A percentile compares a stretch with the other conserved stretches of the same genome.
These are phyloP conservation scores for Ectemnius cavifrons DNA, from an alignment of 2,888 invertebrate genomes.

Conservation along the genomic window DNA sequence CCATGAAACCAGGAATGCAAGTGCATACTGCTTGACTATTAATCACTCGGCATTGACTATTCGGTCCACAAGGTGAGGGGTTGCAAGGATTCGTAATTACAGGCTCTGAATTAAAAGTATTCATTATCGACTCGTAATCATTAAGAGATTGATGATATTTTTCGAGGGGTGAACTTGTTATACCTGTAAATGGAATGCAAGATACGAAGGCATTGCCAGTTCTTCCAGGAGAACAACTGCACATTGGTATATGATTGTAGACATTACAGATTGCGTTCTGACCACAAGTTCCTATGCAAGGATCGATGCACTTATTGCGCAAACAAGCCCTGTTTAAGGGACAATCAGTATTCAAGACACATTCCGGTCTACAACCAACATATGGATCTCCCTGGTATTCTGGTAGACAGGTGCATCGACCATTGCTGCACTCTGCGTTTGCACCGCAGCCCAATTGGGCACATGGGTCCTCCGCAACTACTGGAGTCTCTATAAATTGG, in stretches of 20 bases:
- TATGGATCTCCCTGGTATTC: slow-evolving; percentile 85
- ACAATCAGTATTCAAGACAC: slow-evolving; percentile 88
- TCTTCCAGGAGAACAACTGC: slow-evolving; percentile 75
- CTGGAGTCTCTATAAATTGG: slow-evolving; percentile 79
- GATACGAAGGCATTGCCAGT: slow-evolving; percentile 81
- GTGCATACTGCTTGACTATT: slow-evolving; percentile 83
- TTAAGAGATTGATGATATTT: neutral
- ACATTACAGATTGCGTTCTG: slow-evolving; percentile 79
- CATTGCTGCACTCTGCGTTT: slow-evolving; percentile 32
- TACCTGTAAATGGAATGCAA: slow-evolving; percentile 81
- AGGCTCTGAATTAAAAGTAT: slow-evolving; percentile 14
- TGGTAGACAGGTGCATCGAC: slow-evolving; percentile 84
- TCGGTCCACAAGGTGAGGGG: slow-evolving; percentile 85
- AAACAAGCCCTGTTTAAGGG: slow-evolving; percentile 85
- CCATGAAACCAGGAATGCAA: slow-evolving; percentile 83
- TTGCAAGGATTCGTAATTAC: slow-evolving; percentile 78
- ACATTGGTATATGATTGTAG: slow-evolving; percentile 78
- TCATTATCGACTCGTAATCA: too few species aligned
- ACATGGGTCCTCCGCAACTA: slow-evolving; percentile 83
- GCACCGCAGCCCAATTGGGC: slow-evolving; percentile 84
- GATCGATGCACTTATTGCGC: slow-evolving; percentile 87
- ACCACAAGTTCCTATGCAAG: slow-evolving; percentile 87
- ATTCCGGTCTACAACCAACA: slow-evolving; percentile 88
- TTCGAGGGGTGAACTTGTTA: slow-evolving; percentile 76
- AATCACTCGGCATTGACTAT: slow-evolving; percentile 83